Conservation (phyloP, 2,797 vertebrate genomes). For the Podarcis lilfordi region DNA sequence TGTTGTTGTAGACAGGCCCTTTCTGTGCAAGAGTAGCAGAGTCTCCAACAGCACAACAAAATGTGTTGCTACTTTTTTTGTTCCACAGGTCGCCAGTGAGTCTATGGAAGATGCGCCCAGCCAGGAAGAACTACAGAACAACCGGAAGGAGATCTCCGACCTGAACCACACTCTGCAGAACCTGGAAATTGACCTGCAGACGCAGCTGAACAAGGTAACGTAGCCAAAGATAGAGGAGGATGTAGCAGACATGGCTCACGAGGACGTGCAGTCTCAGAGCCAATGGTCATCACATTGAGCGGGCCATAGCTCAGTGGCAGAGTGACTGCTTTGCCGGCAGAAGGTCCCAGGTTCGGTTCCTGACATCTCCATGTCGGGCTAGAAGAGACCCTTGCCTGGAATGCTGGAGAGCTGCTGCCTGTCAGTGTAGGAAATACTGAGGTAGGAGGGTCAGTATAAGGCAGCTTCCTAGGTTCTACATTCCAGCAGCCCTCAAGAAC, state of each 20-base stretch:
- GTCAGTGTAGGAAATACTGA: too few relatives aligned
- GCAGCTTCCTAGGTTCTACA: too few relatives aligned
- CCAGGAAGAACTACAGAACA: conserved; percentile 81
- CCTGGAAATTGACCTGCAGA: conserved; percentile 94
- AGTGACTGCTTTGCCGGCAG: neutral
- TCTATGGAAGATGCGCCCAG: conserved; percentile 76
- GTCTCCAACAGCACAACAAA: neutral
- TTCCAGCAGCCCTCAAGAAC: neutral
- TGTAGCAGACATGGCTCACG: neutral
- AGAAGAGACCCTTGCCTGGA: too few relatives aligned
- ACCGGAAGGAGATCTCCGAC: conserved; percentile 86
- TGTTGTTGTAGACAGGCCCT: too few relatives aligned
- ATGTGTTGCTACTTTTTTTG: conserved; percentile 18
- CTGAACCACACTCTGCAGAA: conserved; percentile 89
- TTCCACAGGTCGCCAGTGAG: conserved; percentile 75
- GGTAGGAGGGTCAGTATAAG: too few relatives aligned
- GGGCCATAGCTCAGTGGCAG: neutral
- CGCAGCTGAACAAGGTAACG: conserved; percentile 89
- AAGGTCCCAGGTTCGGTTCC: too few relatives aligned
- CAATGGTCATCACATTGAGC: too few relatives aligned
- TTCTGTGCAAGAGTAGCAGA: too few relatives aligned
- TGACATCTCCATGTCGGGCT: too few relatives aligned
- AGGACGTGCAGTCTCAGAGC: too few relatives aligned
- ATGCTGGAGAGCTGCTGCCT: too few relatives aligned
- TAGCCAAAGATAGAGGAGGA: neutral